Evolutionary conservation across 2,888 invertebrate species (phyloP).

Genomic region (Crematogaster levior): DNA sequence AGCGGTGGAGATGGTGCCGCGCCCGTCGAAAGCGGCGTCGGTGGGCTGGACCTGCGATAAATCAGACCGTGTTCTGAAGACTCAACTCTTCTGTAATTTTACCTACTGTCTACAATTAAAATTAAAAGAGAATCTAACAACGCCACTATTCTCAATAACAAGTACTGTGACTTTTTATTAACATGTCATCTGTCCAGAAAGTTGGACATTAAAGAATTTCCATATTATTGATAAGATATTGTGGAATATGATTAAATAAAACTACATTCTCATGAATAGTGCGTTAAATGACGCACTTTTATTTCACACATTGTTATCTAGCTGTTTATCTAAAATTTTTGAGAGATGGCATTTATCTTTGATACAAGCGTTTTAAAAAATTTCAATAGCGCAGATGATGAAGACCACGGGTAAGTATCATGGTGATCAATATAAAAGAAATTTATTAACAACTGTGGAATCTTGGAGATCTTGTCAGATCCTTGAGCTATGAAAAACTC

Average conservation of each 20-base stretch:
- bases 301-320: background rate
- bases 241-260: background rate
- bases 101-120: background rate
- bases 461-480: background rate
- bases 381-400: background rate
- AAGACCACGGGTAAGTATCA: too few species aligned
- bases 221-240: background rate
- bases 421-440: background rate
- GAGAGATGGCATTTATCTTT: background rate
- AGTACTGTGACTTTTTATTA: background rate
- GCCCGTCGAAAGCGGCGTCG: conserved; percentile 82
- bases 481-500: background rate
- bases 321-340: background rate
- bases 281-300: background rate
- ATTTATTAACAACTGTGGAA: too few species aligned
- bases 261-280: background rate
- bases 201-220: background rate
- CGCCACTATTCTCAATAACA: background rate
- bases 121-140: background rate
- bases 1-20: conserved; percentile 83
- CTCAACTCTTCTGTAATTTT: background rate
- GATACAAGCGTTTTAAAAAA: background rate
- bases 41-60: conserved; percentile 82
- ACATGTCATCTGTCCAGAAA: background rate
- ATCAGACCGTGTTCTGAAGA: background rate